phyloP scores from a whole-genome alignment of 2,113 vertebrate species.

The Mormoops blainvillei region DNA sequence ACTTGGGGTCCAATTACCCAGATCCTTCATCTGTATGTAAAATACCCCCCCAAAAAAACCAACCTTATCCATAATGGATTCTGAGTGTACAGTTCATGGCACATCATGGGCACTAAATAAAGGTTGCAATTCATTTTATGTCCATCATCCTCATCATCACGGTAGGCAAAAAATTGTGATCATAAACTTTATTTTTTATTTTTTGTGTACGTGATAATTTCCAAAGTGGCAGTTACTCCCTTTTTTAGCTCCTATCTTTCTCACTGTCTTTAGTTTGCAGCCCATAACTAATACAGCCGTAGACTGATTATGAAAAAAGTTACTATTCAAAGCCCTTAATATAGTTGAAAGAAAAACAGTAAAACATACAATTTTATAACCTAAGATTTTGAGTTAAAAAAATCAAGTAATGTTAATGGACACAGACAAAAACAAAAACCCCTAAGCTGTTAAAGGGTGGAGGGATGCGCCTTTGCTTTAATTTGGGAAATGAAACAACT shows the following conservation, averaged over 20 bases:
- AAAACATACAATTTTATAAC: not conserved
- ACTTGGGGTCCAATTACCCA: not conserved
- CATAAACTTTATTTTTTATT: not conserved
- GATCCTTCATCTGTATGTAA: not conserved
- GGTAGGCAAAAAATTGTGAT: not conserved
- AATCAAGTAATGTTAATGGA: not conserved
- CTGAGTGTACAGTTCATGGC: not conserved
- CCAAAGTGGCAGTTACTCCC: not conserved
- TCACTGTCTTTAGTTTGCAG: not conserved
- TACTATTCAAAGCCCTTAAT: not conserved
- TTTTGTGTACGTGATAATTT: not conserved
- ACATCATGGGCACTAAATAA: not conserved
- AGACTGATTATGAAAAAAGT: not conserved
- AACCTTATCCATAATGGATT: not conserved
- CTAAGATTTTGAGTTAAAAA: not conserved
- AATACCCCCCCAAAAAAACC: not conserved
- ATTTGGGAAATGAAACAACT: constrained; percentile 5
- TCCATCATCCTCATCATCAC: not conserved
- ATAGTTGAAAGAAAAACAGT: not conserved
- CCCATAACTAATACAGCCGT: not conserved
- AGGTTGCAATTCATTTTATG: not conserved
- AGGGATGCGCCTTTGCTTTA: not conserved
- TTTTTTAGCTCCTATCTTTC: not conserved
- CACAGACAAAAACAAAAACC: not conserved
- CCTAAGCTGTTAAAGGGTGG: not conserved